Evolutionary conservation across 1,140 invertebrate genomes (phyloP).

Genomic region (Bombus pyrosoma): DNA sequence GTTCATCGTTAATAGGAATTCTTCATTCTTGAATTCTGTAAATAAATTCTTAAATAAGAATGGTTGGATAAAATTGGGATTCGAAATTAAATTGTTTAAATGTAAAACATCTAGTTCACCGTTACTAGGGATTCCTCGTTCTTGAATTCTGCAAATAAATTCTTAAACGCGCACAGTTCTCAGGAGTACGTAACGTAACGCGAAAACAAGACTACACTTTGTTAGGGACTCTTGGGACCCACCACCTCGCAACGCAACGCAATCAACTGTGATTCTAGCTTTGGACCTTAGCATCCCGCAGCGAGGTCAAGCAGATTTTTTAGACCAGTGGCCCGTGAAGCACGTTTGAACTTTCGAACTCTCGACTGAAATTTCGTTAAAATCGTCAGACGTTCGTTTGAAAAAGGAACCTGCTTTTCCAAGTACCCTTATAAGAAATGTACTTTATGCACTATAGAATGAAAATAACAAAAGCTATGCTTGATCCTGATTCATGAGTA

Average conservation of each 20-base stretch:
- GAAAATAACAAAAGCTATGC: too few species aligned
- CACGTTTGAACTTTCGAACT: not conserved
- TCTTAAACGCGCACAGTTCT: not conserved
- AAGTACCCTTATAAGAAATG: too few species aligned
- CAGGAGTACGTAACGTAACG: constrained; percentile 7
- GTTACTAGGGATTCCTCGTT: too few species aligned
- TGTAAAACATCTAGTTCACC: not conserved
- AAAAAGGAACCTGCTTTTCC: not conserved
- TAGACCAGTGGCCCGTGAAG: too few species aligned
- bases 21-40: not conserved
- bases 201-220: constrained; percentile 16
- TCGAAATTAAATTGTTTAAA: not conserved
- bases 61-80: not conserved
- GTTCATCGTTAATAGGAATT: not conserved
- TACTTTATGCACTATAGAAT: too few species aligned
- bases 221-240: not conserved
- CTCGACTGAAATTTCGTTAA: not conserved
- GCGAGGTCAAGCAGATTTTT: not conserved
- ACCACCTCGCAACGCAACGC: not conserved
- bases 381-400: not conserved
- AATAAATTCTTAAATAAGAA: not conserved
- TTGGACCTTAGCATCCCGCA: not conserved
- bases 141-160: not conserved
- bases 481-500: too few species aligned
- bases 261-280: constrained; percentile 30